Base-by-base conservation (phyloP, 2,888 invertebrate species). In the Himalopsyche tibetana region DNA sequence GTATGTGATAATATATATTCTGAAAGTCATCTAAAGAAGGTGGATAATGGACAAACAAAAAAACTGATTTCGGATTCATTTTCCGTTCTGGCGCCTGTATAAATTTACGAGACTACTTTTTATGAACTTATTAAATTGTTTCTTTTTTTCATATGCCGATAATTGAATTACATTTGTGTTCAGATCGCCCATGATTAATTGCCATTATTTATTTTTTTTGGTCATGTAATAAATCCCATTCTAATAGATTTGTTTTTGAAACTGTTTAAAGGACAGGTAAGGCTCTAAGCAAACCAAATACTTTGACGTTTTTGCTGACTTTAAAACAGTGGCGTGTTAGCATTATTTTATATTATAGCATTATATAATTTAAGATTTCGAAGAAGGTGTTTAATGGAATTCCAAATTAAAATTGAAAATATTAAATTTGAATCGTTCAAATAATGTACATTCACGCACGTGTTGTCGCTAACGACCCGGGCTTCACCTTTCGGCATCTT, bases 121-220 rank as follows among this genome's bases (percentile, higher is more conserved):
- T 74, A 74, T 74, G 12, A 74, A 12, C 38, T 63, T 36, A 12
- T 74, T 11, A 38, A 38, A 36, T 63, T 28, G 19, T 28, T 19
- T 8, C 28, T 63, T 36, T 74, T 74, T 74, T 74, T 5, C n/a
- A 38, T 74, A 12, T 38, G 38, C 12, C 74, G 74, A 74, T 74
- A 74, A 74, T 74, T 74, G 38, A 74, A 38, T 74, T 74, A 38
- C 38, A 74, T 74, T 74, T 15, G 36, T 74, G 36, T 74, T 74
- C 38, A 38, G 38, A 38, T 74, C 74, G 28, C n/a, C 19, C 63
- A 63, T 28, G 63, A 74, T 74, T 36, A 74, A 36, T 74, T 38
- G 36, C 38, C 36, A 12, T 74, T 38, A 74, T 38, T 74, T 12
- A 38, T 28, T 28, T 38, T 74, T 74, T 38, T 36, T 74, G 19